Evolutionary conservation across 1,140 invertebrate genomes (phyloP), one percentile per base, ranked within the genome.

Genomic region (Drosophila persimilis): DNA sequence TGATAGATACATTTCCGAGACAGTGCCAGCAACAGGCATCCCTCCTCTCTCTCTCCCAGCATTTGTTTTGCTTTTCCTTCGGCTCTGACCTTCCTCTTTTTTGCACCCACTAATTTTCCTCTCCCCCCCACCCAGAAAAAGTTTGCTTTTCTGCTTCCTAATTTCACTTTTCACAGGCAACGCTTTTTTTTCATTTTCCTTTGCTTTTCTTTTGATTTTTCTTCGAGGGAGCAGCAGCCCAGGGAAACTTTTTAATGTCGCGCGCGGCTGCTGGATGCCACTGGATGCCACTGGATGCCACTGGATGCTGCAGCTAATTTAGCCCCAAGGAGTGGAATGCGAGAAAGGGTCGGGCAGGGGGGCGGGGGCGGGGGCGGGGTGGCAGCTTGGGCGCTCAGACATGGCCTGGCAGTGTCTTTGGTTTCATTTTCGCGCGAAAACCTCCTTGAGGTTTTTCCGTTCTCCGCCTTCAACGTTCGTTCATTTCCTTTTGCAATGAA

Each of bases 241-340:
- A 39, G 64, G 81, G 60, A 86, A 86, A 81, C 74, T 88, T 88
- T 88, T 88, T 88, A 88, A 88, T 88, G 83, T 88, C 83, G 83
- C 83, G 78, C 83, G 11, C 35, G 11, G 35, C 35, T 13, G 31
- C 31, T 35, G 31, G 31, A 1, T 31, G 24, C 24, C 8, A 2
- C 31, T 31, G 31, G 31, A 8, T 31, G 35, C 81, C 8, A 2
- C 31, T 31, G 31, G 31, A 8, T 31, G 35, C 81, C 8, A 2
- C 31, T 31, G 31, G 31, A 8, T 31, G 35, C 81, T 80, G 78
- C 75, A 70, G 84, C 83, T 86, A 86, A 86, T 86, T 86, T 86
- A 86, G 70, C 71, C 59, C 15, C 35, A 44, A 45, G 39, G 62
- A 50, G 24, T 26, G 24, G 17, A 17, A 1, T 17, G 17, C 17